These are phyloP conservation scores for Etia nguti DNA, from an alignment of 2,113 vertebrate genomes.

Conservation along the genomic window DNA sequence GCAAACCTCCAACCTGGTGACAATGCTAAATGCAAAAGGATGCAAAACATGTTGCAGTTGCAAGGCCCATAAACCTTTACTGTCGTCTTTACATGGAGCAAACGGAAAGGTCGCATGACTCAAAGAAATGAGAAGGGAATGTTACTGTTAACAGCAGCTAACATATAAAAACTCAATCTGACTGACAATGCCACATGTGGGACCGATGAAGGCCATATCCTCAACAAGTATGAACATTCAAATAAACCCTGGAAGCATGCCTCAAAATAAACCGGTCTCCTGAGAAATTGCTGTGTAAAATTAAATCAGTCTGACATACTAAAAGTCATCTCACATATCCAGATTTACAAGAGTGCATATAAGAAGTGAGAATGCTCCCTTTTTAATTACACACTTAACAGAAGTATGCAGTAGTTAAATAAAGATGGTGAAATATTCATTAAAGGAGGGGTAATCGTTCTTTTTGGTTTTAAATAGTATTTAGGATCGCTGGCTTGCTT, in stretches of 20 bases:
- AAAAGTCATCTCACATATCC: background rate
- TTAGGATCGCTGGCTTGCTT: conserved; percentile 23
- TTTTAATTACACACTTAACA: background rate
- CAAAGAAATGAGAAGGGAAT: background rate
- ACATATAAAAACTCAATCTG: background rate
- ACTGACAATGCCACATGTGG: conserved; percentile 20
- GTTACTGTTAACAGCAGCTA: background rate
- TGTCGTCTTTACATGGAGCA: background rate
- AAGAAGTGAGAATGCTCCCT: background rate
- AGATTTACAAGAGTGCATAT: background rate
- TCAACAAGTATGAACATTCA: background rate
- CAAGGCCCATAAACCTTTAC: background rate
- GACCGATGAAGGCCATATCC: background rate
- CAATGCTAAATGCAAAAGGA: background rate
- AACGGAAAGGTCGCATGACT: background rate
- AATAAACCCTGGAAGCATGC: background rate
- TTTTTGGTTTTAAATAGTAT: conserved; percentile 47
- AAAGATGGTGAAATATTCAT: background rate
- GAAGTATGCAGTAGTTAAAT: background rate
- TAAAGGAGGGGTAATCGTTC: background rate
- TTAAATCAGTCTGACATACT: background rate
- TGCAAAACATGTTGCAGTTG: background rate
- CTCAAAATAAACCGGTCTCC: background rate
- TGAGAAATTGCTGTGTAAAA: background rate
- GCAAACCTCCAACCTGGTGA: conserved; percentile 25